Percentiles rank a stretch among this genome's conserved stretches.
These are phyloP conservation scores for Otolemur garnettii DNA, from an alignment of 2,113 vertebrate genomes.

Conservation along the genomic window DNA sequence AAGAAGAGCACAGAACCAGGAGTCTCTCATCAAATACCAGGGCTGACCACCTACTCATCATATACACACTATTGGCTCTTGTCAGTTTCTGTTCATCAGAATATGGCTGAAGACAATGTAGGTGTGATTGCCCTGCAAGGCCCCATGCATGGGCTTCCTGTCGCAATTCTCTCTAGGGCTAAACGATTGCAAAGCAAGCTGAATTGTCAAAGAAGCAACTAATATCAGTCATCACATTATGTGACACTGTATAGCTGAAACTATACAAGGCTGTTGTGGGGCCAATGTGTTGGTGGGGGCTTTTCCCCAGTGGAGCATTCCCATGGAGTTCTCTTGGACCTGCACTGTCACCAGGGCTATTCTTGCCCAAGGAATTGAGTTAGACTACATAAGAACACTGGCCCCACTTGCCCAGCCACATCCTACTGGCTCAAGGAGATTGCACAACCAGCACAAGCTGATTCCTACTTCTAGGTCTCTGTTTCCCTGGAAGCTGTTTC, in stretches of 20 bases:
- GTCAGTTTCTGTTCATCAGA: neutral
- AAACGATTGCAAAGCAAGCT: neutral
- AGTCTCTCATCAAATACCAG: neutral
- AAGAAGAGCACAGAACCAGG: neutral
- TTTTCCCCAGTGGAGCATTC: neutral
- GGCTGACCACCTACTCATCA: neutral
- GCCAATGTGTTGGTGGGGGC: neutral
- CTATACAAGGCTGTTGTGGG: neutral
- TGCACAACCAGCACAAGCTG: accelerated
- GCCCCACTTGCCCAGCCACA: neutral
- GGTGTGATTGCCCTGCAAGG: neutral
- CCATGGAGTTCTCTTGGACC: neutral
- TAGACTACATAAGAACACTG: neutral
- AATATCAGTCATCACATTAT: neutral
- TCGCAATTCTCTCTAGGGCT: neutral
- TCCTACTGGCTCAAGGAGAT: neutral
- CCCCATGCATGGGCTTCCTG: neutral
- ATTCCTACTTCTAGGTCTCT: neutral
- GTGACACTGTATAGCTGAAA: accelerated
- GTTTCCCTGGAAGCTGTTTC: neutral
- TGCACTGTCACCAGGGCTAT: too few species aligned
- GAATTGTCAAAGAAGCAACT: neutral
- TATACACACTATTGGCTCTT: neutral
- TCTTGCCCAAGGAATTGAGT: neutral
- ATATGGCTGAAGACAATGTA: neutral